Evolutionary conservation across 2,888 invertebrate genomes (phyloP).

Genomic region (Sepioteuthis lessoniana): DNA sequence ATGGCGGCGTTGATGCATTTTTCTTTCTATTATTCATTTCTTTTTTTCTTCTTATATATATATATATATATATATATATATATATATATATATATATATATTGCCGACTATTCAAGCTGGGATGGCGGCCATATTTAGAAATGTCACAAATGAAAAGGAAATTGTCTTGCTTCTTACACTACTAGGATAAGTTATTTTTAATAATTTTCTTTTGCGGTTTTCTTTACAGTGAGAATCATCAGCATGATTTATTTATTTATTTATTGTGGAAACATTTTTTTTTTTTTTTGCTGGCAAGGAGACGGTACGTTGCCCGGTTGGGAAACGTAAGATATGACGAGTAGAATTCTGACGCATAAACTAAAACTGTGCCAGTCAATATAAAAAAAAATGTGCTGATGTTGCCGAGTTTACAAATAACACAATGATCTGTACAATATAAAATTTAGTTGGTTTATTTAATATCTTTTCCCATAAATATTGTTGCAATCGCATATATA

Average conservation of each 20-base stretch:
- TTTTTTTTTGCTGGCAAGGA: neutral
- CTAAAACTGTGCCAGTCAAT: neutral
- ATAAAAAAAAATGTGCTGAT: neutral
- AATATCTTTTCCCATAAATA: no score
- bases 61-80: no score
- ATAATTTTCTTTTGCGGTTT: neutral
- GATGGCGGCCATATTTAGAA: neutral
- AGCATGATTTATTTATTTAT: neutral
- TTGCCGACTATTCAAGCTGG: neutral
- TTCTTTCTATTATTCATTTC: neutral
- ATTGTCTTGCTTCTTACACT: neutral
- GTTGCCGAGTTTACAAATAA: neutral
- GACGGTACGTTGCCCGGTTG: no score
- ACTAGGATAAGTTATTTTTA: neutral
- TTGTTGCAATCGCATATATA: no score
- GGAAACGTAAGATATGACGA: neutral
- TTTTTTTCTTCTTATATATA: no score
- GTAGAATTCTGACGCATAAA: neutral
- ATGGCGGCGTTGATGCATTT: neutral
- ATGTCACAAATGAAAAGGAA: neutral
- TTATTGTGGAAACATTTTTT: neutral
- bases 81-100: no score
- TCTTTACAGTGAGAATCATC: neutral
- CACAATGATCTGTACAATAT: no score
- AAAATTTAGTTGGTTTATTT: no score